These are phyloP conservation scores for Perithous albicinctus DNA, from an alignment of 2,888 invertebrate species.

Conservation along the genomic window DNA sequence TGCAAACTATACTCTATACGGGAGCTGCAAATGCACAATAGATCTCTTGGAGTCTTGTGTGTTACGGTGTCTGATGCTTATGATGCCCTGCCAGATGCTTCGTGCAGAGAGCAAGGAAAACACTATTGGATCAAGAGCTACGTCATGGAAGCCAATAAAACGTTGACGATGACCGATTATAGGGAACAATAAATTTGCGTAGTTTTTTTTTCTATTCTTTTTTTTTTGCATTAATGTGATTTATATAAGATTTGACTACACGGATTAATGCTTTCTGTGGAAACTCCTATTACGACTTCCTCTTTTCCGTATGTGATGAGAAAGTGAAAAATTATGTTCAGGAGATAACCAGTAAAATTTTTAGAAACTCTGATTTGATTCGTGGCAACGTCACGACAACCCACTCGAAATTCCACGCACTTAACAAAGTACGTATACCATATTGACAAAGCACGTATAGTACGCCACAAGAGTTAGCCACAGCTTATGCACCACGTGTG, in stretches of 20 bases:
- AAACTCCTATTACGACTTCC: no score
- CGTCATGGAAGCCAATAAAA: not conserved
- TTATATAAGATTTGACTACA: not conserved
- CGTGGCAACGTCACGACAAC: constrained; percentile 37
- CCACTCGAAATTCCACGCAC: constrained; percentile 53
- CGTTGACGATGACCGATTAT: constrained; percentile 3
- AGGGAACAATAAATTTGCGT: not conserved
- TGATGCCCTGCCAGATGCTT: constrained; percentile 53
- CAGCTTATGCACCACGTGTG: constrained; percentile 43
- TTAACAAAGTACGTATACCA: constrained; percentile 31
- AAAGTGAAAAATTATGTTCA: not conserved
- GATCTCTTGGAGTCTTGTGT: not conserved
- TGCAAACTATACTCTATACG: constrained; percentile 76
- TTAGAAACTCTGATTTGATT: constrained; percentile 28
- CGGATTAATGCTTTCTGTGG: not conserved
- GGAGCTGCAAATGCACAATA: constrained; percentile 56
- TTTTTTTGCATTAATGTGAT: not conserved
- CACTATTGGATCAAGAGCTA: constrained; percentile 7
- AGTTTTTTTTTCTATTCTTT: not conserved
- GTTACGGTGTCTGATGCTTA: not conserved
- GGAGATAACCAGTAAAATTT: not conserved
- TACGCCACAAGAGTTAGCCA: constrained; percentile 41
- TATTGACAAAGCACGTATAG: constrained; percentile 35
- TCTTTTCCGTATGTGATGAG: no score
- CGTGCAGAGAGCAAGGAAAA: constrained; percentile 1